Evolutionary conservation across 2,888 invertebrate species (phyloP), one percentile per base, ranked within the genome.

Genomic region (Meandrusa payeni): DNA sequence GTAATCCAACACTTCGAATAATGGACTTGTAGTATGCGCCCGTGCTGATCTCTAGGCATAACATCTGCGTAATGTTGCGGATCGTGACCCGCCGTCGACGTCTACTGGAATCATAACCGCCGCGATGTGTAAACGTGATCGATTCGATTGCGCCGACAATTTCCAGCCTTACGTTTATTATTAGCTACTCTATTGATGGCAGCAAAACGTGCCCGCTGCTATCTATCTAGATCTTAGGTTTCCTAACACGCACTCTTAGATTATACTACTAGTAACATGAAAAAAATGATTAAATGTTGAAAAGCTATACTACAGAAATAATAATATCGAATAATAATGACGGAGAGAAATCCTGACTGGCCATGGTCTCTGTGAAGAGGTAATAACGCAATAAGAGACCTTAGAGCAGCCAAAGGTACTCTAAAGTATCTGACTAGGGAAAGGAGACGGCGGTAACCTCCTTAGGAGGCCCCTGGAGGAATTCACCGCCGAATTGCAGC

Each of bases 161-260:
- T 32, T 32, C 40, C 24, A 40, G 26, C 9, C 15, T 17, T 32
- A 26, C 9, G 24, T 40, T 40, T 40, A 40, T 40, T 40, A 38
- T 29, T 29, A 40, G 32, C 23, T 31, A 12, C 17, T 32, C 11
- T 40, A 32, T 32, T 19, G 17, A 13, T 29, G 10, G 15, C 22
- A 2, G 23, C 12, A 31, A 4, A 19, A 31, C 31, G 31, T 31
- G 19, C 31, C 10, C 31, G 7, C 22, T 5, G 23, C 1, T 23
- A 33, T 7, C 33, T 12, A 19, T 3, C 11, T 5, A 3, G 17
- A 19, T 31, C 11, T 31, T 19, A 6, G 17, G 6, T 19, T 19
- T 19, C 31, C 7, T 19, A 0, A 23, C 11, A 19, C 5, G 19
- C 10, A 19, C 17, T n/a, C n/a, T n/a, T 17, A 13, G 10, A 31